A percentile compares a stretch with the other conserved stretches of the same genome.
These are phyloP conservation scores for Menidia menidia DNA, from an alignment of 2,797 vertebrate genomes.

Conservation along the genomic window DNA sequence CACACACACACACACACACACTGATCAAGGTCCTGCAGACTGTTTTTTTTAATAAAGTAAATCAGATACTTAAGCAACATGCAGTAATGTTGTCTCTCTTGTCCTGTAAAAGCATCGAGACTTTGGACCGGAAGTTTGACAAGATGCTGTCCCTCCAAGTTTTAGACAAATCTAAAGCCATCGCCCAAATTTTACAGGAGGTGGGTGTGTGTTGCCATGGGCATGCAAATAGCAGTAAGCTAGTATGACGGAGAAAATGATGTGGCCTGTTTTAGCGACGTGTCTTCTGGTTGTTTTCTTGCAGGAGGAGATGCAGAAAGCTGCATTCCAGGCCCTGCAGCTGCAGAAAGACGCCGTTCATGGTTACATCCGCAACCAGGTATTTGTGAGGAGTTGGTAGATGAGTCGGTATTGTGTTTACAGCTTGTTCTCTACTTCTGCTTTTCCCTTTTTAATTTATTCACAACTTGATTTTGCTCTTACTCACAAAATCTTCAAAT, in stretches of 20 bases:
- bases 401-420: background rate
- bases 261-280: background rate
- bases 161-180: slow-evolving; percentile 93
- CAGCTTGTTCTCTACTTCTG: background rate
- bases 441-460: background rate
- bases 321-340: slow-evolving; percentile 94
- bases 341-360: slow-evolving; percentile 93
- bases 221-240: too few species aligned
- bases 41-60: too few species aligned
- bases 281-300: slow-evolving; percentile 27
- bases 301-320: slow-evolving; percentile 95
- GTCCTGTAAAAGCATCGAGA: slow-evolving; percentile 85
- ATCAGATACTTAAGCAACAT: background rate
- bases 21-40: background rate
- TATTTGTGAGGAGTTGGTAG: slow-evolving; percentile 53
- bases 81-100: slow-evolving; percentile 1
- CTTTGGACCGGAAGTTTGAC: slow-evolving; percentile 90
- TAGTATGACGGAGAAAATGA: background rate
- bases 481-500: background rate
- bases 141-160: slow-evolving; percentile 91
- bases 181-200: slow-evolving; percentile 93
- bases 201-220: slow-evolving; percentile 68
- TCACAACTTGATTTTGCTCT: background rate
- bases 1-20: background rate
- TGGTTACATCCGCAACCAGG: slow-evolving; percentile 92